These are phyloP conservation scores for Passerculus sandwichensis DNA, from an alignment of 2,797 vertebrate species.

Conservation along the genomic window DNA sequence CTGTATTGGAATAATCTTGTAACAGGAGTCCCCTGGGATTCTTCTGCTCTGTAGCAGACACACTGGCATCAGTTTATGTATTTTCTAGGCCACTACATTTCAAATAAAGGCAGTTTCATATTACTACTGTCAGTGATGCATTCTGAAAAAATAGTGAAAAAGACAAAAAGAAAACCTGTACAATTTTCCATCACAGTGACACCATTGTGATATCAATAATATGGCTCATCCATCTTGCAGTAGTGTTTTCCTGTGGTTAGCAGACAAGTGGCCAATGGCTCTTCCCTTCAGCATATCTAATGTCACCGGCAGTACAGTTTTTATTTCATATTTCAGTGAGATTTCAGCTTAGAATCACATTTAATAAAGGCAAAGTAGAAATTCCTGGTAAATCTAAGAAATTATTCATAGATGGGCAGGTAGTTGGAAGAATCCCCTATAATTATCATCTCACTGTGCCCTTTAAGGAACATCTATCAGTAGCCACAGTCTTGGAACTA, in stretches of 20 bases:
- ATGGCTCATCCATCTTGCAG: background rate
- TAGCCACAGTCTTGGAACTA: background rate
- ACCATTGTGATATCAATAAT: background rate
- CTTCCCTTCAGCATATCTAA: background rate
- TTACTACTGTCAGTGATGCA: background rate
- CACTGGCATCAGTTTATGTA: background rate
- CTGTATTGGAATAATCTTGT: background rate
- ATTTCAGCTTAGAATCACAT: background rate
- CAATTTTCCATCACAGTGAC: background rate
- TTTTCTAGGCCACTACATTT: constrained; percentile 7
- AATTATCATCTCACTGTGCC: background rate
- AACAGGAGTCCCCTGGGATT: background rate
- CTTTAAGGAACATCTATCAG: background rate
- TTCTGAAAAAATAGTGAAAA: constrained; percentile 2
- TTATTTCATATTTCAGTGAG: background rate
- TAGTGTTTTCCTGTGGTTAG: background rate
- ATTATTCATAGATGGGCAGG: background rate
- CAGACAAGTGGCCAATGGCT: background rate
- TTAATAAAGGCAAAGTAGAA: background rate
- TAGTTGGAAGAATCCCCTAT: background rate
- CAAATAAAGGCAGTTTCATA: background rate
- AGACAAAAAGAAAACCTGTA: background rate
- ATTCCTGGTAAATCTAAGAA: background rate
- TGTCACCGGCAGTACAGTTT: background rate
- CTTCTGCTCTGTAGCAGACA: background rate